Evolutionary conservation across 1,140 invertebrate genomes (phyloP), one percentile per base, ranked within the genome.

Genomic region (Bombus confusus): DNA sequence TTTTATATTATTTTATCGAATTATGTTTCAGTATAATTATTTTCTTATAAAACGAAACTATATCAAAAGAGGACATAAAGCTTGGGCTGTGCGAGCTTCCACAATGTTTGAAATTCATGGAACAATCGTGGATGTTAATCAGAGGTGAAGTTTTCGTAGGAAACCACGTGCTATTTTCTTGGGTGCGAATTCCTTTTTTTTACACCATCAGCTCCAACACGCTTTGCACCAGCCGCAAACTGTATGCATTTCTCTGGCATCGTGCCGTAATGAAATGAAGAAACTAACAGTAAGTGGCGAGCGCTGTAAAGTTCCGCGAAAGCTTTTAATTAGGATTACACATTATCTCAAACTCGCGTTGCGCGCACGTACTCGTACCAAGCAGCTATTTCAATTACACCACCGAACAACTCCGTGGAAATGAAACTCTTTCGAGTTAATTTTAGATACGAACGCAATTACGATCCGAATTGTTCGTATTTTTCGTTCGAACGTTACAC

Each of bases 271-370:
- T 37, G 41, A 79, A 84, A 80, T 18, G 77, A 85, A 80, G 66
- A 73, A 85, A 64, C 68, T 25, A 80, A 37, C 83, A 18, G 39
- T 52, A 85, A 85, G 68, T 64, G 77, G 52, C 52, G 68, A 37
- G 31, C 22, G 52, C 10, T 79, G 83, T 80, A 79, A 85, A 85
- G 52, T 84, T 72, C 18, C 39, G 39, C 52, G 68, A 47, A 85
- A 80, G 52, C 66, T 80, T 85, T 85, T 80, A 85, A 85, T 85
- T 85, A 72, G 52, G 52, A 80, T 85, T 80, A 85, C 76, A 43
- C 76, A n/a, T 85, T 85, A 85, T 73, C 73, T 69, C 34, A n/a
- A 41, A 1, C 34, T 31, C 41, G 25, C 31, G n/a, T 39, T 52
- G 43, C 22, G 25, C 37, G 31, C 41, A 34, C 57, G 57, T 28